Conservation (phyloP, 2,888 invertebrate genomes). For the Steromphala cineraria region DNA sequence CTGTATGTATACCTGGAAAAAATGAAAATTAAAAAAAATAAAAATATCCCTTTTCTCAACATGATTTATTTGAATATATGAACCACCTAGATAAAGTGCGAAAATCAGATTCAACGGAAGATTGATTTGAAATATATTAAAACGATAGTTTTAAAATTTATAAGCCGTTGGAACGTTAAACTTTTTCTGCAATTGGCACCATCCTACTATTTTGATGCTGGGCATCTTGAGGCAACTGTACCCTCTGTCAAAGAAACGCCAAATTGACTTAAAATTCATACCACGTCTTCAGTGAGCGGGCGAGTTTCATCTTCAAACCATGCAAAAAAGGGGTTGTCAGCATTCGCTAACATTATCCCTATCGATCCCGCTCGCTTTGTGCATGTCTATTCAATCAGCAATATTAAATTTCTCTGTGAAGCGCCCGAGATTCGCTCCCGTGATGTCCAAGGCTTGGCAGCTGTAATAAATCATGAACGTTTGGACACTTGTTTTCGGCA, state of each 20-base stretch:
- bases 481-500: not conserved
- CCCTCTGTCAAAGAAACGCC: not conserved
- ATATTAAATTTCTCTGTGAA: not conserved
- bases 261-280: not conserved
- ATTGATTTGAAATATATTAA: too few relatives aligned
- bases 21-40: too few relatives aligned
- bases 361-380: not conserved
- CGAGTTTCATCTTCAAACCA: not conserved
- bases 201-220: too few relatives aligned
- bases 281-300: not conserved
- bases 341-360: not conserved
- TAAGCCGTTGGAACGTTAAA: too few relatives aligned
- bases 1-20: too few relatives aligned
- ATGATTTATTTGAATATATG: too few relatives aligned
- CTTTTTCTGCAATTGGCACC: too few relatives aligned
- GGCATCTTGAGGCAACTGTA: too few relatives aligned
- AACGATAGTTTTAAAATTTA: too few relatives aligned
- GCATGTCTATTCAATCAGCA: conserved; percentile 10
- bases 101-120: too few relatives aligned
- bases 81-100: too few relatives aligned
- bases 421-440: not conserved
- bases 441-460: not conserved
- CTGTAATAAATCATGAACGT: not conserved
- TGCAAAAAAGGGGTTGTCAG: not conserved
- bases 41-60: too few relatives aligned